A percentile compares a stretch with the other conserved stretches of the same genome.
Conservation (phyloP, 1,140 invertebrate species). For the Neodiprion pinetum region DNA sequence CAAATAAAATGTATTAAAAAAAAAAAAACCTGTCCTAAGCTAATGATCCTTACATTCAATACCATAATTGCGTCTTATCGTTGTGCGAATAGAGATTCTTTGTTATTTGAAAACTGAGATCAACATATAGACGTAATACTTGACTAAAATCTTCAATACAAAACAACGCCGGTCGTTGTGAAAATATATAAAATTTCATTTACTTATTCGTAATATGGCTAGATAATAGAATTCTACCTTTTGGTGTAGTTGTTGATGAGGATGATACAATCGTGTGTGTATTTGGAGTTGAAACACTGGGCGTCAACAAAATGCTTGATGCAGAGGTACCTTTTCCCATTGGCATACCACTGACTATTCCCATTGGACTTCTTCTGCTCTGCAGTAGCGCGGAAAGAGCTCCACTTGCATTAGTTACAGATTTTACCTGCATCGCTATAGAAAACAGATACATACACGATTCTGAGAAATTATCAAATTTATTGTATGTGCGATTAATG, state of each 20-base stretch:
- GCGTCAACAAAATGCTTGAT: conserved; percentile 44
- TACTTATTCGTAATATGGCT: conserved; percentile 36
- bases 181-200: not conserved
- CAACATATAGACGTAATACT: no score
- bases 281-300: conserved; percentile 28
- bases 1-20: not conserved
- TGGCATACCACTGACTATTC: conserved; percentile 26
- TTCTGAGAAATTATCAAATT: no score
- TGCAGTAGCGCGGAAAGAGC: conserved; percentile 43
- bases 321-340: conserved; percentile 32
- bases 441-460: not conserved
- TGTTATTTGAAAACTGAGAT: no score
- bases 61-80: no score
- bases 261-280: conserved; percentile 30
- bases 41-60: not conserved
- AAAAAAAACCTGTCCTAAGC: not conserved
- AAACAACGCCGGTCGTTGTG: no score
- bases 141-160: no score
- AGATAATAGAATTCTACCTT: conserved; percentile 56
- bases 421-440: conserved; percentile 34
- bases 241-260: conserved; percentile 36
- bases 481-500: no score
- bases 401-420: conserved; percentile 31
- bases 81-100: no score
- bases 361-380: conserved; percentile 38